A percentile compares a stretch with the other conserved stretches of the same genome.
Evolutionary conservation across 2,113 vertebrate species (phyloP).

Genomic region (Anguilla rostrata): DNA sequence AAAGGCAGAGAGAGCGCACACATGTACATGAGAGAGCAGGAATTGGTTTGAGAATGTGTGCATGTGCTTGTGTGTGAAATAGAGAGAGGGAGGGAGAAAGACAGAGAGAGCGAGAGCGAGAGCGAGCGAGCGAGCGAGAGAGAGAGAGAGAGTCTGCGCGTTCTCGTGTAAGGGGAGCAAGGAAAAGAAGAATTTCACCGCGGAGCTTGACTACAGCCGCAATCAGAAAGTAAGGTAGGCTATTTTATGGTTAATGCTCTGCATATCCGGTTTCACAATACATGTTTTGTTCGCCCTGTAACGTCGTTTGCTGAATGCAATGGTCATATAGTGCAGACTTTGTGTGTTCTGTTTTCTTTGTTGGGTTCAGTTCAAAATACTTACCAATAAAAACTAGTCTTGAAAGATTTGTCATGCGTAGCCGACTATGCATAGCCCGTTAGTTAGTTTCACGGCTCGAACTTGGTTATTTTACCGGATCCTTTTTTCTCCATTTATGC

Average conservation of each 20-base stretch:
- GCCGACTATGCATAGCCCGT: not conserved
- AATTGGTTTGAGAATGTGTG: slow-evolving; percentile 7
- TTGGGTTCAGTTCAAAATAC: not conserved
- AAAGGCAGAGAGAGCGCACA: not conserved
- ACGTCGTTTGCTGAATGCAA: not conserved
- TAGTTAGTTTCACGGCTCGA: not conserved
- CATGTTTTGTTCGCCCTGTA: slow-evolving; percentile 8
- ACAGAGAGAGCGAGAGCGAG: slow-evolving; percentile 10
- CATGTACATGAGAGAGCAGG: not conserved
- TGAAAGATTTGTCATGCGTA: not conserved
- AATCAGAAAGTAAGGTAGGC: slow-evolving; percentile 37
- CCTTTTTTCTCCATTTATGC: not conserved
- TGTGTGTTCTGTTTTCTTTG: not conserved
- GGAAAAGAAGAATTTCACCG: slow-evolving; percentile 12
- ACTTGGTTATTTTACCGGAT: not conserved
- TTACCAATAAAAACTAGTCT: not conserved
- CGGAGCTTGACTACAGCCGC: slow-evolving; percentile 28
- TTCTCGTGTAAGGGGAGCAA: slow-evolving; percentile 7
- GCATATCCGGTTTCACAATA: not conserved
- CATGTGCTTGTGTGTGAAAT: not conserved
- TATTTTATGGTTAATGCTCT: not conserved
- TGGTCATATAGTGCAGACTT: not conserved
- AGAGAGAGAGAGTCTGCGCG: not conserved
- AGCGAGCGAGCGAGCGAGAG: not conserved
- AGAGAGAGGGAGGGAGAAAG: slow-evolving; percentile 19